Conservation (phyloP, 2,888 invertebrate genomes). For the Brenthis daphne region DNA sequence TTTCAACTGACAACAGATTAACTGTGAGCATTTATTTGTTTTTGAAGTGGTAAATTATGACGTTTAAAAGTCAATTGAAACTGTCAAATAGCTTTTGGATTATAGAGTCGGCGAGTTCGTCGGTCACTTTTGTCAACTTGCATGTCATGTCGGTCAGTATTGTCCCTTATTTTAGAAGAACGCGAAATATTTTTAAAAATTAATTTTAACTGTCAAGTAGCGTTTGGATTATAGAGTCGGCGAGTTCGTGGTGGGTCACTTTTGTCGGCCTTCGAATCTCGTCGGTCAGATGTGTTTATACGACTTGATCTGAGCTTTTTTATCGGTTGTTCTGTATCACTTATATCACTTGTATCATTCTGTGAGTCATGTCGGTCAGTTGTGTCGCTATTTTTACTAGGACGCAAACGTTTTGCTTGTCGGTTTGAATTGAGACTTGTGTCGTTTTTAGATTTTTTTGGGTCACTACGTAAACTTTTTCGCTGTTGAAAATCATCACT, state of each 20-base stretch:
- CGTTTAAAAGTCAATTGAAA: too few relatives aligned
- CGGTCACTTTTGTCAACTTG: too few relatives aligned
- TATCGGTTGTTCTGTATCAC: neutral
- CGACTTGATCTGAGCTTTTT: too few relatives aligned
- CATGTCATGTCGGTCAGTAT: too few relatives aligned
- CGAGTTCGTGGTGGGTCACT: constrained; percentile 21
- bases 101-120: too few relatives aligned
- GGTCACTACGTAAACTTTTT: neutral
- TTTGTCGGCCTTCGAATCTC: neutral
- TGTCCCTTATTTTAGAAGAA: too few relatives aligned
- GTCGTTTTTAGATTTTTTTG: neutral
- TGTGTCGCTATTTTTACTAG: neutral
- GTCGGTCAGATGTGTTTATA: neutral
- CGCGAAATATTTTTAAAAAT: too few relatives aligned
- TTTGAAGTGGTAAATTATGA: too few relatives aligned
- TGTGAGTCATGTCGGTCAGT: neutral
- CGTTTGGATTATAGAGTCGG: constrained; percentile 30
- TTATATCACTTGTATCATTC: neutral
- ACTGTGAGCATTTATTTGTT: too few relatives aligned
- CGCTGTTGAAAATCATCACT: neutral
- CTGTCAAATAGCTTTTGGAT: too few relatives aligned
- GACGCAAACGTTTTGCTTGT: neutral
- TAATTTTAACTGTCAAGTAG: constrained; percentile 6
- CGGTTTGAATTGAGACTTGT: neutral
- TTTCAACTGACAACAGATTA: too few relatives aligned